These are phyloP conservation scores for Euproctis similis DNA, from an alignment of 2,888 invertebrate species.

Conservation along the genomic window DNA sequence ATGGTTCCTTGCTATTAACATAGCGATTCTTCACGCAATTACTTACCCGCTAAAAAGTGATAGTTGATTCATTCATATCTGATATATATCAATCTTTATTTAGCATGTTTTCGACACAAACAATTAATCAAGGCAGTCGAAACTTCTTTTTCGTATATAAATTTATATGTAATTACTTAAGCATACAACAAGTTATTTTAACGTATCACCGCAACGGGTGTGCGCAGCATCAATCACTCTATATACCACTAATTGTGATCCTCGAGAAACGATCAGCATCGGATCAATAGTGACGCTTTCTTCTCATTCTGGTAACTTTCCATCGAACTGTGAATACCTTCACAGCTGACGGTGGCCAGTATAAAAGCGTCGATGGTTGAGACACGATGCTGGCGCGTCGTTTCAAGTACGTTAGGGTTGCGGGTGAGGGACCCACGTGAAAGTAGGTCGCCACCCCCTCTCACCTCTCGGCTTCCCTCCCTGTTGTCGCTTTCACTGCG, in stretches of 20 bases:
- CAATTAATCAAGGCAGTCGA: neutral
- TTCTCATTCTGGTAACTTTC: conserved; percentile 39
- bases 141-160: neutral
- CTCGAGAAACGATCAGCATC: conserved; percentile 35
- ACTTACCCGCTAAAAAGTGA: no score
- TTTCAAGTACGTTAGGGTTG: conserved; percentile 31
- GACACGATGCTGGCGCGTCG: conserved; percentile 28
- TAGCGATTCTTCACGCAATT: no score
- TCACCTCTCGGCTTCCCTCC: conserved; percentile 31
- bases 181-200: neutral
- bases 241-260: conserved; percentile 34
- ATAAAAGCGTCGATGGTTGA: conserved; percentile 35
- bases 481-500: conserved; percentile 59
- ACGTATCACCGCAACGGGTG: conserved; percentile 1
- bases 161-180: neutral
- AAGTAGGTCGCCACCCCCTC: conserved; percentile 56
- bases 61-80: neutral
- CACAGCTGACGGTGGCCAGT: conserved; percentile 32
- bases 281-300: conserved; percentile 43
- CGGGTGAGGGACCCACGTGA: conserved; percentile 38
- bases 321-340: conserved; percentile 46
- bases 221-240: conserved; percentile 7
- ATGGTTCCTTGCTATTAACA: no score
- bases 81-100: neutral
- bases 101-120: neutral